Percentiles rank a stretch among this genome's conserved stretches.
phyloP scores from a whole-genome alignment of 92 coral and sea anemone species.

The Parazoanthus darwini region DNA sequence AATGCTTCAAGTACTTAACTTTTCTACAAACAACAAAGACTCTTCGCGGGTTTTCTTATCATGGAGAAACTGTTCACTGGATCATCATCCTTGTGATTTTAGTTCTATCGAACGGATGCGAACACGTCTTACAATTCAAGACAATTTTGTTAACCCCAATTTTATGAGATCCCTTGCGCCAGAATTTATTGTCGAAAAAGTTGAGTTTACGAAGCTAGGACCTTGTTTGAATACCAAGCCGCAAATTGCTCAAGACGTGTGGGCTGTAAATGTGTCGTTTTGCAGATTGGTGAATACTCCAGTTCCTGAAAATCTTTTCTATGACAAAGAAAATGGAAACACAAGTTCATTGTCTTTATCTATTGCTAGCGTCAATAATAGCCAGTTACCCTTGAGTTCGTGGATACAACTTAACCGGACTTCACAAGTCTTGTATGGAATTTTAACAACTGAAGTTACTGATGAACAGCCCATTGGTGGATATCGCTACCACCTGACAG shows the following conservation, averaged over 20 bases:
- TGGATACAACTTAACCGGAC: slow-evolving; percentile 53
- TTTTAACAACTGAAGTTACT: slow-evolving; percentile 32
- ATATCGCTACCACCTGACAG: slow-evolving; percentile 35
- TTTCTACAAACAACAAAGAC: neutral
- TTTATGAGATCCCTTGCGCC: slow-evolving; percentile 46
- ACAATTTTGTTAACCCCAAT: slow-evolving; percentile 26
- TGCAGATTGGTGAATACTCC: slow-evolving; percentile 20
- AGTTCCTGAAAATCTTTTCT: slow-evolving; percentile 43
- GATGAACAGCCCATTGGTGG: slow-evolving; percentile 32
- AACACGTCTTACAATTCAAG: slow-evolving; percentile 16
- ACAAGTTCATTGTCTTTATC: slow-evolving; percentile 29
- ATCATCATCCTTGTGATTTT: slow-evolving; percentile 46
- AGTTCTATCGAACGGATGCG: slow-evolving; percentile 21
- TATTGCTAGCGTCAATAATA: slow-evolving; percentile 23
- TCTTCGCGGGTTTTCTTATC: slow-evolving; percentile 15
- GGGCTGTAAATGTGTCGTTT: slow-evolving; percentile 30
- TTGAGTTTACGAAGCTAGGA: slow-evolving; percentile 35
- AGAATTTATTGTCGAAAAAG: slow-evolving; percentile 37
- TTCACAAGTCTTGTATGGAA: slow-evolving; percentile 41
- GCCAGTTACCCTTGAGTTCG: slow-evolving; percentile 24
- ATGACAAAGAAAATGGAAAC: slow-evolving; percentile 53
- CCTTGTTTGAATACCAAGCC: slow-evolving; percentile 53
- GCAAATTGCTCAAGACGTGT: neutral
- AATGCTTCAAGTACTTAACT: neutral
- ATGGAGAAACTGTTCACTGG: slow-evolving; percentile 51